Conservation (phyloP, 2,113 vertebrate genomes). For the Cryptotis parvus region DNA sequence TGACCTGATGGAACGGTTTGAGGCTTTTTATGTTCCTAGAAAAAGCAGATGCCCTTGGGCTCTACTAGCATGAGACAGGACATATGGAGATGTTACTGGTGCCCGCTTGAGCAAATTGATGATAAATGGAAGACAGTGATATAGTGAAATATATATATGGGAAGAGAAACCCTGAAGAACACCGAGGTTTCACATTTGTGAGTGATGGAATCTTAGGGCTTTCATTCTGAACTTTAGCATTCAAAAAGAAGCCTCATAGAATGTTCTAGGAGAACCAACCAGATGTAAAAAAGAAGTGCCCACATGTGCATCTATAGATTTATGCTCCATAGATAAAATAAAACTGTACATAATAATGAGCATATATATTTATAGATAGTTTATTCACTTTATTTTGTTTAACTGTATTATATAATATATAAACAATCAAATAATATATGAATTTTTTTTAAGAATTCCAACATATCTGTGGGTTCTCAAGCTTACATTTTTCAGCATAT, state of each 20-base stretch:
- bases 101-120: too few relatives aligned
- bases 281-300: neutral
- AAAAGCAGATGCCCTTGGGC: too few relatives aligned
- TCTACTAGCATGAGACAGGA: too few relatives aligned
- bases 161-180: neutral
- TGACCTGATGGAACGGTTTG: too few relatives aligned
- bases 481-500: slow-evolving; percentile 6
- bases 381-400: neutral
- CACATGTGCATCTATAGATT: neutral
- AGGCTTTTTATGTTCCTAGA: too few relatives aligned
- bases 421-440: neutral
- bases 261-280: neutral
- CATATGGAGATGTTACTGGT: too few relatives aligned
- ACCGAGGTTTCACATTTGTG: neutral
- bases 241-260: neutral
- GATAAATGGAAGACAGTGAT: too few relatives aligned
- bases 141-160: too few relatives aligned
- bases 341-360: neutral
- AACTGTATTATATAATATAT: neutral
- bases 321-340: neutral
- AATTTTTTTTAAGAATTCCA: neutral
- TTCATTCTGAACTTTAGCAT: neutral
- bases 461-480: neutral
- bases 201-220: neutral
- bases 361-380: neutral